These are phyloP conservation scores for Clivina fossor DNA, from an alignment of 2,888 invertebrate species.

Conservation along the genomic window DNA sequence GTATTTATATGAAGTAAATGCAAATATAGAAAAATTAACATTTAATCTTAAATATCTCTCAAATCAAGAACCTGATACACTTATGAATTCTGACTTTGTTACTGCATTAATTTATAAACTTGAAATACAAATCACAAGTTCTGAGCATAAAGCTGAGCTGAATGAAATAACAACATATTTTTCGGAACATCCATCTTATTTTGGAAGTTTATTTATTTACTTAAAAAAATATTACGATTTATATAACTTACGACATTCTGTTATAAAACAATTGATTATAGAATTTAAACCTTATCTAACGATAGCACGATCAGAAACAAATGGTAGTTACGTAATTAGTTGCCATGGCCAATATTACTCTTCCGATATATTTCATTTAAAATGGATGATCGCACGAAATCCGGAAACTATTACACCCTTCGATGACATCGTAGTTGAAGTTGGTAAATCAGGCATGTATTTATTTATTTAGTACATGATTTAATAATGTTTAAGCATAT, in stretches of 20 bases:
- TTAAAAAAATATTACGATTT: neutral
- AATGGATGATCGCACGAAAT: neutral
- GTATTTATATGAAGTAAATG: conserved; percentile 1
- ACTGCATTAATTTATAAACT: neutral
- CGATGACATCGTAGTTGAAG: neutral
- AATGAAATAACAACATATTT: neutral
- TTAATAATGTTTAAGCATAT: too few relatives aligned
- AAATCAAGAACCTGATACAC: neutral
- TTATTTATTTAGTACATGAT: too few relatives aligned
- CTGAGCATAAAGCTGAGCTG: neutral
- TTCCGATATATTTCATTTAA: neutral
- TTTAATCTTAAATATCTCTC: neutral
- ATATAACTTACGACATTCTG: too few relatives aligned
- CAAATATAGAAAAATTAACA: neutral
- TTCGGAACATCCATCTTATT: neutral
- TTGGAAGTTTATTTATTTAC: neutral
- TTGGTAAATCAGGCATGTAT: neutral
- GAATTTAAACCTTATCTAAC: neutral
- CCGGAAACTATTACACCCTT: too few relatives aligned
- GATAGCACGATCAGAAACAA: neutral
- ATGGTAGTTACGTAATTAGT: neutral
- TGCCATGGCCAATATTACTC: neutral
- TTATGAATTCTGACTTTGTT: too few relatives aligned
- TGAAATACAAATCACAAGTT: neutral
- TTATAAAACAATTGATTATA: neutral